Evolutionary conservation across 1,140 invertebrate species (phyloP).

Genomic region (Platyscapa corneri): DNA sequence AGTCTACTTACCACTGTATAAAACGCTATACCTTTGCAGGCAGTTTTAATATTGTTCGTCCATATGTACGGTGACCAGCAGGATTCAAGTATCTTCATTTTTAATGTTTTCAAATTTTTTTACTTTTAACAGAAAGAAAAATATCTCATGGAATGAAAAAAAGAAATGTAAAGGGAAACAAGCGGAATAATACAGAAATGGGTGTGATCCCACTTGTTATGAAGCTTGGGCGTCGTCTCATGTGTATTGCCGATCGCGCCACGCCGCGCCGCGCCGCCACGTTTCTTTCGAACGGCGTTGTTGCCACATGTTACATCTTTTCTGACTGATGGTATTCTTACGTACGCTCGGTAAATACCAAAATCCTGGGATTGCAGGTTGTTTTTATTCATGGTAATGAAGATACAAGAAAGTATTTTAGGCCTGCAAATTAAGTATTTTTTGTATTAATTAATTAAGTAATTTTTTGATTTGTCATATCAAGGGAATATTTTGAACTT

Average conservation of each 20-base stretch:
- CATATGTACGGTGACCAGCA: conserved; percentile 92
- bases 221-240: conserved; percentile 56
- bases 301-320: not conserved
- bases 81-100: conserved; percentile 83
- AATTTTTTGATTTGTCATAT: too few species aligned
- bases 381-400: too few species aligned
- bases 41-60: conserved; percentile 85
- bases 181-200: not conserved
- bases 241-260: not conserved
- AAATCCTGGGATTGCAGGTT: too few species aligned
- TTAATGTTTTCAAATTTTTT: conserved; percentile 47
- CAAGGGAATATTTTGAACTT: too few species aligned
- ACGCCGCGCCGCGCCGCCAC: not conserved
- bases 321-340: too few species aligned
- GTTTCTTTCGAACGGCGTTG: not conserved
- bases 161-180: not conserved
- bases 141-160: not conserved
- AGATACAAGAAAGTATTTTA: too few species aligned
- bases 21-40: conserved; percentile 83
- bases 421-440: too few species aligned
- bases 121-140: not conserved
- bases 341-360: too few species aligned
- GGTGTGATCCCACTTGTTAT: not conserved
- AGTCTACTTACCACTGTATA: conserved; percentile 79
- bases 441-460: too few species aligned